Evolutionary conservation across 2,113 vertebrate genomes (phyloP).

Genomic region (Hylia prasina): DNA sequence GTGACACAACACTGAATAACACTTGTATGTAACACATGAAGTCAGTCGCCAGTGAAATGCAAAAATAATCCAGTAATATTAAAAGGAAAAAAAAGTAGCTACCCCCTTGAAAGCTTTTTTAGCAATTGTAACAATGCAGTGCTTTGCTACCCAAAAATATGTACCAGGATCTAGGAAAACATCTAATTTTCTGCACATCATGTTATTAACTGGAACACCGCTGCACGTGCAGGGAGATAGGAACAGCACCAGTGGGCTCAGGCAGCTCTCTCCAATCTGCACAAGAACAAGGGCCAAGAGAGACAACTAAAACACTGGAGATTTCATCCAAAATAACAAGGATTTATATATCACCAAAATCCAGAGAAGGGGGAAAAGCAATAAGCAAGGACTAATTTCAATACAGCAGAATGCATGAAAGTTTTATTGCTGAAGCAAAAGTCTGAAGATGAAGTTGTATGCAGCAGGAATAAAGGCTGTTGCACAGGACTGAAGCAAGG

Average conservation of each 20-base stretch:
- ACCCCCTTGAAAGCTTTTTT: background rate
- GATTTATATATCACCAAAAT: background rate
- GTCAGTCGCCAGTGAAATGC: slow-evolving; percentile 5
- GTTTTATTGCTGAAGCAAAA: slow-evolving; percentile 57
- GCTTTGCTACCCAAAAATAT: background rate
- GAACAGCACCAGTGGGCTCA: background rate
- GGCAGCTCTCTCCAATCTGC: background rate
- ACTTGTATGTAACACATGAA: slow-evolving; percentile 26
- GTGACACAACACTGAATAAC: slow-evolving; percentile 49
- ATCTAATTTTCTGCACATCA: background rate
- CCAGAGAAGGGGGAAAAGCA: background rate
- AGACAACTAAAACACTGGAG: background rate
- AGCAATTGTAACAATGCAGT: background rate
- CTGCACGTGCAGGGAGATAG: background rate
- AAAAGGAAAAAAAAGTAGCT: background rate
- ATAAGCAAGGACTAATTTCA: background rate
- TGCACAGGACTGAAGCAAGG: background rate
- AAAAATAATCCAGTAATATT: background rate
- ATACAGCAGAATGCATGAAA: background rate
- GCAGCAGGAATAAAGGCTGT: background rate
- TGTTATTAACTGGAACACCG: background rate
- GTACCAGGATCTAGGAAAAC: background rate
- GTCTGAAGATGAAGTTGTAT: background rate
- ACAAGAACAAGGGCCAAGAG: background rate
- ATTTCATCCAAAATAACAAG: background rate